Percentiles rank a stretch among this genome's conserved stretches.
These are phyloP conservation scores for Python bivittatus DNA, from an alignment of 2,113 vertebrate genomes.

Conservation along the genomic window DNA sequence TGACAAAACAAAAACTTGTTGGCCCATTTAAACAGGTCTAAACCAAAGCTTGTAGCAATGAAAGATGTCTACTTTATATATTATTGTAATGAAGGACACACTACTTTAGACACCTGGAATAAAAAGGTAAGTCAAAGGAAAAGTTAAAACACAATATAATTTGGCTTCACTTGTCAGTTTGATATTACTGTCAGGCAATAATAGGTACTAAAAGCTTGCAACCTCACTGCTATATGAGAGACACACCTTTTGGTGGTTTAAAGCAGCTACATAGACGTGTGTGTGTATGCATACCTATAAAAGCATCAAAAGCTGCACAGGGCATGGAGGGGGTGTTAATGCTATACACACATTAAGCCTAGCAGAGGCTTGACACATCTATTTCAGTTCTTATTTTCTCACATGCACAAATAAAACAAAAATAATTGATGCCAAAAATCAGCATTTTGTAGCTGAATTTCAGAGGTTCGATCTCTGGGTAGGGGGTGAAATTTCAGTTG, in stretches of 20 bases:
- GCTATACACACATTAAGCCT: background rate
- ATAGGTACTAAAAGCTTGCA: background rate
- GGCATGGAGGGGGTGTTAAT: background rate
- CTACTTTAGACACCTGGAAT: slow-evolving; percentile 21
- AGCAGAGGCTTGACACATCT: background rate
- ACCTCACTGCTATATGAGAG: background rate
- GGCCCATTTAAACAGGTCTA: background rate
- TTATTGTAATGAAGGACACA: slow-evolving; percentile 7
- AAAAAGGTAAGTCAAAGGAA: slow-evolving; percentile 18
- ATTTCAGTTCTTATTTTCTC: background rate
- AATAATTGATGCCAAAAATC: background rate
- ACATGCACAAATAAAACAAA: background rate
- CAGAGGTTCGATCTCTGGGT: background rate
- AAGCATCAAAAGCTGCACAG: background rate
- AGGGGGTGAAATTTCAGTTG: background rate
- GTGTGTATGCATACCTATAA: background rate
- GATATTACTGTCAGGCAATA: background rate
- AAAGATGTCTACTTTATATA: background rate
- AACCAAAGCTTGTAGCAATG: background rate
- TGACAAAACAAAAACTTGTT: background rate
- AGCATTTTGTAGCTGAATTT: background rate
- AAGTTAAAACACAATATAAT: slow-evolving; percentile 19
- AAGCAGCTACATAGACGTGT: background rate
- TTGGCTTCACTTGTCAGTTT: slow-evolving; percentile 2
- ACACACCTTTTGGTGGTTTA: background rate